These are phyloP conservation scores for Premnoplex brunnescens DNA, from an alignment of 2,797 vertebrate species.

Conservation along the genomic window DNA sequence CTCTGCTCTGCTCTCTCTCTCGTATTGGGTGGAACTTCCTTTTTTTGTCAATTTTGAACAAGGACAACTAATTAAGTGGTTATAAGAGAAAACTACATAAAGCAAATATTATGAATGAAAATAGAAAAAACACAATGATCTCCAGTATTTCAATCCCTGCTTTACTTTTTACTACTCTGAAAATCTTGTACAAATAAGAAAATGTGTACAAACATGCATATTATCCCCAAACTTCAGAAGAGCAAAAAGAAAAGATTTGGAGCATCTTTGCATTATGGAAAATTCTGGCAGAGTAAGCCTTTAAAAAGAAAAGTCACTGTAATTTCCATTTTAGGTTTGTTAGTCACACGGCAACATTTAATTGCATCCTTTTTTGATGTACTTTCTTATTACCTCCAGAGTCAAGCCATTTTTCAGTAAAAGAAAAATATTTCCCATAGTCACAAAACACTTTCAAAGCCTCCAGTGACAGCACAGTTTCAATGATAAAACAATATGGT, in stretches of 20 bases:
- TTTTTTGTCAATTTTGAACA: background rate
- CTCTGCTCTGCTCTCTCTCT: background rate
- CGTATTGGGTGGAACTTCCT: background rate
- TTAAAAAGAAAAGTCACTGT: background rate
- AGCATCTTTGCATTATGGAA: background rate
- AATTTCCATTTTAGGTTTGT: background rate
- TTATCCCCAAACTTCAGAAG: background rate
- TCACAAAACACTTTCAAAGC: background rate
- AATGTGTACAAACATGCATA: background rate
- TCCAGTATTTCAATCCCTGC: background rate
- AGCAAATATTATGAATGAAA: background rate
- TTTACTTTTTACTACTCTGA: background rate
- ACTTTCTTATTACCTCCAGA: background rate
- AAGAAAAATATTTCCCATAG: background rate
- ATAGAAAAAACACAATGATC: background rate
- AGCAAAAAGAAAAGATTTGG: background rate
- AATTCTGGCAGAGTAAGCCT: background rate
- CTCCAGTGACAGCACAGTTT: background rate
- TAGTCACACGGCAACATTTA: background rate
- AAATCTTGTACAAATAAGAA: background rate
- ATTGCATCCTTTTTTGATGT: background rate
- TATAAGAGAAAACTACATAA: background rate
- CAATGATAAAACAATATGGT: background rate
- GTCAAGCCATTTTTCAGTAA: background rate
- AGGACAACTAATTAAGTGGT: background rate